Conservation (phyloP, 2,113 vertebrate genomes). For the Phainopepla nitens region DNA sequence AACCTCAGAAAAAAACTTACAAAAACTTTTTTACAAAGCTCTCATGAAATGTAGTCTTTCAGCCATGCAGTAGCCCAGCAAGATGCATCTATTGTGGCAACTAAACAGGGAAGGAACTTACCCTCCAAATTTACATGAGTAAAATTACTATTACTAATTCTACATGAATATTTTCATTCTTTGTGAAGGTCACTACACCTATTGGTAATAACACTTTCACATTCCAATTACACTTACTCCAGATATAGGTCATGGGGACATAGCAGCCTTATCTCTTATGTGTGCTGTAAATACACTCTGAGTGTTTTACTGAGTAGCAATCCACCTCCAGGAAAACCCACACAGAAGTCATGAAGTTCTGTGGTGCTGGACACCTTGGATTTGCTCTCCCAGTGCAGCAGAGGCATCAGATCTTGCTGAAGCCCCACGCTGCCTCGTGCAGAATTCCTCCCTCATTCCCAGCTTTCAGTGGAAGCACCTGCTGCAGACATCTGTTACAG, state of each 20-base stretch:
- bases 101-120: background rate
- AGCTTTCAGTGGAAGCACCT: conserved; percentile 32
- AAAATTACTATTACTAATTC: background rate
- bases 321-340: background rate
- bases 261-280: background rate
- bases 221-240: background rate
- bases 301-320: background rate
- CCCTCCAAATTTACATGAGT: background rate
- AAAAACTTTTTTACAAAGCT: background rate
- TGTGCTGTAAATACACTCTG: background rate
- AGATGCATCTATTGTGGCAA: background rate
- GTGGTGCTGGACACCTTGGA: background rate
- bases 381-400: background rate
- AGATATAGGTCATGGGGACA: background rate
- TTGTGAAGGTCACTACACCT: background rate
- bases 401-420: background rate
- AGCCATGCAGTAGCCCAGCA: background rate
- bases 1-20: background rate
- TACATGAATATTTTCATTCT: background rate
- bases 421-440: background rate
- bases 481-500: conserved; percentile 53
- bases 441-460: conserved; percentile 34
- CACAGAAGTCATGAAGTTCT: background rate
- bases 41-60: background rate
- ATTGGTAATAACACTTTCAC: background rate